Evolutionary conservation across 2,888 invertebrate species (phyloP).

Genomic region (Eulithis testata): DNA sequence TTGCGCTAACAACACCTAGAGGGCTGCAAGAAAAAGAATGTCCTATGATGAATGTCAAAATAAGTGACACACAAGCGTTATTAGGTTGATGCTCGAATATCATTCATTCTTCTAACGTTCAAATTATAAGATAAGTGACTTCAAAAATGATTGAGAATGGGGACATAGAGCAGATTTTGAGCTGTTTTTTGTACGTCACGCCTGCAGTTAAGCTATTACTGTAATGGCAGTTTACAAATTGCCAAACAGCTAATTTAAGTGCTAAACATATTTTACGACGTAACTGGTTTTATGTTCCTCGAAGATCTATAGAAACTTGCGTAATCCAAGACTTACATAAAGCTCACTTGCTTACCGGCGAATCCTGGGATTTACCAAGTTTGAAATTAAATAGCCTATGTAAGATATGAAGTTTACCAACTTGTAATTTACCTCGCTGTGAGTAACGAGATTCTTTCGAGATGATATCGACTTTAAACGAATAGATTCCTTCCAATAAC

Average conservation of each 20-base stretch:
- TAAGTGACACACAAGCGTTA: too few relatives aligned
- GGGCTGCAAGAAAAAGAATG: too few relatives aligned
- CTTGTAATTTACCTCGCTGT: background rate
- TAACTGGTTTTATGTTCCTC: conserved; percentile 36
- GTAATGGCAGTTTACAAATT: conserved; percentile 35
- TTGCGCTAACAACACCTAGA: too few relatives aligned
- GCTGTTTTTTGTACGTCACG: too few relatives aligned
- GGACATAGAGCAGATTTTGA: too few relatives aligned
- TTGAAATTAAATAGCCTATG: conserved; percentile 27
- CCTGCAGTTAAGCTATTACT: background rate
- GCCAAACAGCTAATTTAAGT: conserved; percentile 35
- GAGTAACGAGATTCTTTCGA: background rate
- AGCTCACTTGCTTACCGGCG: conserved; percentile 25
- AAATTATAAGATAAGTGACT: too few relatives aligned
- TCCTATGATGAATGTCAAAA: too few relatives aligned
- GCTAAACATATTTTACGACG: conserved; percentile 34
- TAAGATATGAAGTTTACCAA: conserved; percentile 19
- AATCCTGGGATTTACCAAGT: conserved; percentile 29
- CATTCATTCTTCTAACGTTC: too few relatives aligned
- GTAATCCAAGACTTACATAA: conserved; percentile 22
- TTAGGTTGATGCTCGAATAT: too few relatives aligned
- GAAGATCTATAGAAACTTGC: conserved; percentile 29
- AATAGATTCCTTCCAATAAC: too few relatives aligned
- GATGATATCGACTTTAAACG: too few relatives aligned
- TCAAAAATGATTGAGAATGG: too few relatives aligned